phyloP scores from a whole-genome alignment of 2,888 invertebrate genomes.

The Caenorhabditis sp. region DNA sequence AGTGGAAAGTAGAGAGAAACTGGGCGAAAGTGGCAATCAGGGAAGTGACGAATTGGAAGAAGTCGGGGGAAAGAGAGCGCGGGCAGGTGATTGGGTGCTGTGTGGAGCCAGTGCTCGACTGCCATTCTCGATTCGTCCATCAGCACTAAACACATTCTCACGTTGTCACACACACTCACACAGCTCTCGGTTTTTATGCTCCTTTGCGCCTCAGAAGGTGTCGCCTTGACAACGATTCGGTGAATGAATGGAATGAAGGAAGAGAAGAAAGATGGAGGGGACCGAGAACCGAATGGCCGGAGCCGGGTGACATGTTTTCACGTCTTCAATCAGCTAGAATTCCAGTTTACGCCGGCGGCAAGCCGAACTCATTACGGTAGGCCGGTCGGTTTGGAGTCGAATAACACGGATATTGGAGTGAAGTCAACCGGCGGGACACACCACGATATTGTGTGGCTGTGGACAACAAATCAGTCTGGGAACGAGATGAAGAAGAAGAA shows the following conservation, averaged over 20 bases:
- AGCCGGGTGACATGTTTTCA: background rate
- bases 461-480: background rate
- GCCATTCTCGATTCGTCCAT: no score
- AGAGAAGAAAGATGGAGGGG: background rate
- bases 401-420: slow-evolving; percentile 9
- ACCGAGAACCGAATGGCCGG: no score
- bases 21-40: background rate
- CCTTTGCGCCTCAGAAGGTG: slow-evolving; percentile 26
- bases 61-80: background rate
- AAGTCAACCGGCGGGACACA: background rate
- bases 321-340: background rate
- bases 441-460: background rate
- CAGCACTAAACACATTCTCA: slow-evolving; percentile 27
- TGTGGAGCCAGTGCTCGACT: no score
- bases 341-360: slow-evolving; percentile 3
- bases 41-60: slow-evolving; percentile 4
- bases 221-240: slow-evolving; percentile 43
- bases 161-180: slow-evolving; percentile 3
- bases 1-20: background rate
- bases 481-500: background rate
- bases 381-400: slow-evolving; percentile 7
- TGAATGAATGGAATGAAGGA: background rate
- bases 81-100: slow-evolving; percentile 37
- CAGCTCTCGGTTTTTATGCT: slow-evolving; percentile 7
- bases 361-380: slow-evolving; percentile 15